A percentile compares a stretch with the other conserved stretches of the same genome.
phyloP scores from a whole-genome alignment of 1,140 invertebrate species.

The Procambarus virginalis region DNA sequence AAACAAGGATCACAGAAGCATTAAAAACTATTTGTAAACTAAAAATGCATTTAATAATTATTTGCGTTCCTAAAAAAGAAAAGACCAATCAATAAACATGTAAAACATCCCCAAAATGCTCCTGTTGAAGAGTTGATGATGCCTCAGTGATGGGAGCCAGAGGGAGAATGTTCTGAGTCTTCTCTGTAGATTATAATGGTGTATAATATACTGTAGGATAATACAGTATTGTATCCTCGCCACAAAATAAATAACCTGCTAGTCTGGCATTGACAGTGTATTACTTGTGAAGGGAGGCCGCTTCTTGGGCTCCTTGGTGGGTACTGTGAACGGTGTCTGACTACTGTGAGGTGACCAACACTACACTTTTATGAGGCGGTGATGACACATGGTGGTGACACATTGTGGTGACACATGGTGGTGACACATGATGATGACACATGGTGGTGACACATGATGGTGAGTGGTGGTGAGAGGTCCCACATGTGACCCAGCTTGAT shows the following conservation, averaged over 20 bases:
- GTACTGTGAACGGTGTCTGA: background rate
- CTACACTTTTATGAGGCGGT: background rate
- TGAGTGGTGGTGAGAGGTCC: background rate
- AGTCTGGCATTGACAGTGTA: background rate
- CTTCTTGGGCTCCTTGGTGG: background rate
- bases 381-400: background rate
- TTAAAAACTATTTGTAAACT: too few species aligned
- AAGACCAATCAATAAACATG: background rate
- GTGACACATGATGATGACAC: background rate
- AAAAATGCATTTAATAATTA: too few species aligned
- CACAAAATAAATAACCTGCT: background rate
- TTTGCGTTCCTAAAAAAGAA: too few species aligned
- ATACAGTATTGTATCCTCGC: background rate
- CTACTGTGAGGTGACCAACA: background rate
- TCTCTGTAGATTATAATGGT: too few species aligned
- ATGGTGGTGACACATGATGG: too few species aligned
- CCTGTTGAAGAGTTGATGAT: background rate
- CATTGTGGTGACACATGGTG: background rate
- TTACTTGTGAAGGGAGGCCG: background rate
- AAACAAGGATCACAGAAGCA: background rate
- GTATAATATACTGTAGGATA: too few species aligned
- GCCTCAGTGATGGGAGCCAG: background rate
- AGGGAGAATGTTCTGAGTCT: background rate
- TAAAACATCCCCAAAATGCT: background rate
- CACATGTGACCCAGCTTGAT: background rate